phyloP scores from a whole-genome alignment of 2,113 vertebrate species.

The Chamaea fasciata region DNA sequence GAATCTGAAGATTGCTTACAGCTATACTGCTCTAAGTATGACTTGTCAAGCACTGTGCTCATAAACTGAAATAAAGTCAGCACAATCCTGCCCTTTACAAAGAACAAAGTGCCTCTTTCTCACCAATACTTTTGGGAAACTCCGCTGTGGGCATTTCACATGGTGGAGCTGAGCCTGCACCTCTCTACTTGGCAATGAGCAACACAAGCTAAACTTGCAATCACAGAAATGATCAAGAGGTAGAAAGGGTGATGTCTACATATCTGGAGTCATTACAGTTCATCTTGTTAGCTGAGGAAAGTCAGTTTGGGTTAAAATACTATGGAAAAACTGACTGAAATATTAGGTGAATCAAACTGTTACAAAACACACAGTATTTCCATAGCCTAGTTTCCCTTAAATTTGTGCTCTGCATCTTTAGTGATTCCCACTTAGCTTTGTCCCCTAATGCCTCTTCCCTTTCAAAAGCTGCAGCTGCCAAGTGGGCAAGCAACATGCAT shows the following conservation, averaged over 20 bases:
- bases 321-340: neutral
- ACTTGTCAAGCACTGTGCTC: neutral
- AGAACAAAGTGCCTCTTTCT: neutral
- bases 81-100: neutral
- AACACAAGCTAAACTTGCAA: neutral
- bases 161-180: neutral
- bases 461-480: neutral
- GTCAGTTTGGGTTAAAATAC: neutral
- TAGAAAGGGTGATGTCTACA: neutral
- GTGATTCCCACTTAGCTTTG: neutral
- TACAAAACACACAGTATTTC: neutral
- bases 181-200: accelerated
- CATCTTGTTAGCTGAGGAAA: neutral
- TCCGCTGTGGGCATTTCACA: neutral
- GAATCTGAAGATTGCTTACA: neutral
- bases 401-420: neutral
- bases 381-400: neutral
- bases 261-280: neutral
- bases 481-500: accelerated
- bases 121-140: neutral
- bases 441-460: neutral
- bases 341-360: neutral
- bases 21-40: neutral
- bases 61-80: neutral
- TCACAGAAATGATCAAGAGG: neutral